phyloP scores from a whole-genome alignment of 1,140 invertebrate genomes.

The Mamestra configurata region DNA sequence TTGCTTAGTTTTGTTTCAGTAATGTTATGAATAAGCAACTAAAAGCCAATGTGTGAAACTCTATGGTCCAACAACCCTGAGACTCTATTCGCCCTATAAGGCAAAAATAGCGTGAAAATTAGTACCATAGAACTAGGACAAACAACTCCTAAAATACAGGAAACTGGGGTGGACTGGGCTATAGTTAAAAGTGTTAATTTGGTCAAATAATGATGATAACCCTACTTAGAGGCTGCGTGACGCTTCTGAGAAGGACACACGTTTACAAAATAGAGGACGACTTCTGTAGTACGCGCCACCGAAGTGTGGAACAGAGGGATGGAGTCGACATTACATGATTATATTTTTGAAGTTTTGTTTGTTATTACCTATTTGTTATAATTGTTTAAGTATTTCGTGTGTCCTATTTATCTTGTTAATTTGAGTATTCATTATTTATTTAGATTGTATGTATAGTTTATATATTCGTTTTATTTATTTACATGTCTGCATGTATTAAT shows the following conservation, averaged over 20 bases:
- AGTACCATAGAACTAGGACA: constrained; percentile 13
- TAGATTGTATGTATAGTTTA: too few species aligned
- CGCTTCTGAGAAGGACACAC: constrained; percentile 81
- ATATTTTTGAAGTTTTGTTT: neutral
- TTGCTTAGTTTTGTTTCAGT: too few species aligned
- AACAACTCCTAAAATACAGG: constrained; percentile 51
- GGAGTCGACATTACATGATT: constrained; percentile 46
- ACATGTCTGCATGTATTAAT: too few species aligned
- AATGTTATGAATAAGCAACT: too few species aligned
- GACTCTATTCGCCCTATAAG: neutral
- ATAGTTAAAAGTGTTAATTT: constrained; percentile 83
- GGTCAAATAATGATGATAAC: constrained; percentile 84
- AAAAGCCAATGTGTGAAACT: too few species aligned
- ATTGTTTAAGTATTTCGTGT: too few species aligned
- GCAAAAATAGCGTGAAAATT: constrained; percentile 27
- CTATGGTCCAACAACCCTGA: neutral
- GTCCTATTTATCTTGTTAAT: too few species aligned
- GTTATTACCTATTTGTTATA: too few species aligned
- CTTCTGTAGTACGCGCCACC: constrained; percentile 77
- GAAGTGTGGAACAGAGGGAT: constrained; percentile 45
- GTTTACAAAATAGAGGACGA: constrained; percentile 77
- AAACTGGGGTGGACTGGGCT: constrained; percentile 50
- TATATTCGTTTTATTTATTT: too few species aligned
- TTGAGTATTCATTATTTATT: too few species aligned
- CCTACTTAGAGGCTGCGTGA: constrained; percentile 79